phyloP scores from a whole-genome alignment of 2,888 invertebrate species.

The Drosophila austrosaltans region DNA sequence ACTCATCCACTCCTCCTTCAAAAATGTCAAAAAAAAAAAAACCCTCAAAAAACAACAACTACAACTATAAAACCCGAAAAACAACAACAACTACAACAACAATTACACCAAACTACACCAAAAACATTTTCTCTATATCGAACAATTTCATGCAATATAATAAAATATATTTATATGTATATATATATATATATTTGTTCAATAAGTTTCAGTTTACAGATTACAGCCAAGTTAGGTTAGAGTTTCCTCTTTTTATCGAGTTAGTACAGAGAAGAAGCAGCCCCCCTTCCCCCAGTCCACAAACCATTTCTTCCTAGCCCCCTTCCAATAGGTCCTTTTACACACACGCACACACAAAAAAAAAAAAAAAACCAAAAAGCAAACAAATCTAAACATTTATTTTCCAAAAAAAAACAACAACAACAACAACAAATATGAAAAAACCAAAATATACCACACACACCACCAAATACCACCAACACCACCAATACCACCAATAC shows the following conservation, averaged over 20 bases:
- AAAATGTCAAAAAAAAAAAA: constrained; percentile 38
- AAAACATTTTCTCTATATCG: constrained; percentile 37
- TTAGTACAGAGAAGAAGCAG: constrained; percentile 2
- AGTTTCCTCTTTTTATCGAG: background rate
- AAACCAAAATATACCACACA: constrained; percentile 18
- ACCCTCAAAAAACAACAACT: constrained; percentile 15
- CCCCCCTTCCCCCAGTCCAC: background rate
- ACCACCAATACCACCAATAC: constrained; percentile 9
- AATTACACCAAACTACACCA: constrained; percentile 41
- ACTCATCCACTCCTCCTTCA: constrained; percentile 72
- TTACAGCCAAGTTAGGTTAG: constrained; percentile 13
- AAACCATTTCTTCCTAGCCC: background rate
- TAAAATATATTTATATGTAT: too few relatives aligned
- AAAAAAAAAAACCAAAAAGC: constrained; percentile 34
- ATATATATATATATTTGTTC: background rate
- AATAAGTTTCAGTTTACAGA: constrained; percentile 16
- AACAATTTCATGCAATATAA: constrained; percentile 35
- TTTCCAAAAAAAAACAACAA: constrained; percentile 36
- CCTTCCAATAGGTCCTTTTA: constrained; percentile 23
- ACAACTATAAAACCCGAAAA: constrained; percentile 26
- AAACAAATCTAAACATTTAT: constrained; percentile 43
- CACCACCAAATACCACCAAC: constrained; percentile 1
- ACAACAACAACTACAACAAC: constrained; percentile 13
- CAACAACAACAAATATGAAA: constrained; percentile 25
- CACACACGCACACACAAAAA: constrained; percentile 26